Evolutionary conservation across 2,797 vertebrate genomes (phyloP), one percentile per base, ranked within the genome.

Genomic region (Halcyon badia): DNA sequence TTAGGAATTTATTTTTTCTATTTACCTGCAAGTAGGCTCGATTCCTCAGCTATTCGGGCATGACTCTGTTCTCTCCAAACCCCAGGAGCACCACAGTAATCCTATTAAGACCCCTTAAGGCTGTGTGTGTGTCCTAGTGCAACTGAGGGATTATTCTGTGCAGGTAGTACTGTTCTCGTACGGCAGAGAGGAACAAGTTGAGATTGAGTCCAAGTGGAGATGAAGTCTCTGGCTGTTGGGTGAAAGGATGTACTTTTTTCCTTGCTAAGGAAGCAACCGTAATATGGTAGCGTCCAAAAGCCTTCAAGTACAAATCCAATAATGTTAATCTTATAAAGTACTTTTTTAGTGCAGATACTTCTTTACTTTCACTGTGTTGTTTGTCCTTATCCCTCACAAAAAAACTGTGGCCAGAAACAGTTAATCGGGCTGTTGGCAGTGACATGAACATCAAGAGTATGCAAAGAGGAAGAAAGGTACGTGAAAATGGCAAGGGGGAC

Each of bases 261-360:
- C 89, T 77, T 64, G 37, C 78, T 66, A 56, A 87, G 56, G 28
- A 85, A 92, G 30, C 18, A 39, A 56, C 39, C 0, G 0, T 56
- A 18, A 39, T 35, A 25, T 0, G 2, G 22, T 44, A 37, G 9
- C n/a, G 39, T 62, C 42, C 52, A 44, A 89, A 93, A 94, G 68
- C 64, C 48, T 60, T 81, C 31, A 35, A 54, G 48, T n/a, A 21
- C 60, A 92, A 94, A 96, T 90, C 92, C 84, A 75, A 56, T 93
- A 44, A 87, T 7, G 68, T 64, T 95, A 93, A 89, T 95, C 95
- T 92, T 64, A 15, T 49, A 66, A 93, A 56, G 83, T 58, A 48
- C 73, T 93, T 90, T 78, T 88, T 86, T 41, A 89, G 61, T 68
- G 31, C 39, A 77, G 52, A 8, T 75, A 57, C 54, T 46, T 41